A percentile compares a stretch with the other conserved stretches of the same genome.
Evolutionary conservation across 2,888 invertebrate genomes (phyloP).

Genomic region (Cacoxenus indagator): DNA sequence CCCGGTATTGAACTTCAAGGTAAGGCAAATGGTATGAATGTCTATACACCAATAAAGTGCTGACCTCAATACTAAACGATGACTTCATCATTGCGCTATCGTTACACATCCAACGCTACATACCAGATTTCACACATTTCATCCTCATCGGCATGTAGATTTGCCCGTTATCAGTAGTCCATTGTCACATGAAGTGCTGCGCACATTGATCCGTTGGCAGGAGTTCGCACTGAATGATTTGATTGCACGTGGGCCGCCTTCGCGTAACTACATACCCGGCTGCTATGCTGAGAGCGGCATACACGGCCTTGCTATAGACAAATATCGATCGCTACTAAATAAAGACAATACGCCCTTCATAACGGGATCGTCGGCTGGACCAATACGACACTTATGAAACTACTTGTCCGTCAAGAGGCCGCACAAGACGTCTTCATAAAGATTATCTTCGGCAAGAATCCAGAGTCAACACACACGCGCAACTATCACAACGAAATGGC

Average conservation of each 20-base stretch:
- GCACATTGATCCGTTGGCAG: slow-evolving; percentile 91
- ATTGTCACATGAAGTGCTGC: slow-evolving; percentile 88
- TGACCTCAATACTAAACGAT: not conserved
- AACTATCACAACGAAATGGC: slow-evolving; percentile 62
- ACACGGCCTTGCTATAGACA: slow-evolving; percentile 88
- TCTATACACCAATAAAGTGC: not conserved
- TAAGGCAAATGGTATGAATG: slow-evolving; percentile 60
- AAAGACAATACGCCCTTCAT: slow-evolving; percentile 96
- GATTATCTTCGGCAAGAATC: slow-evolving; percentile 90
- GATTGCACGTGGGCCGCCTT: slow-evolving; percentile 78
- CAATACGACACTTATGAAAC: slow-evolving; percentile 89
- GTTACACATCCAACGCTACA: not conserved
- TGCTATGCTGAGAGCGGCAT: slow-evolving; percentile 85
- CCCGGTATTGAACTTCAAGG: slow-evolving; percentile 93
- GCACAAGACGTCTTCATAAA: slow-evolving; percentile 96
- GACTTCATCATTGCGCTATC: not conserved
- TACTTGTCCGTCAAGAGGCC: slow-evolving; percentile 90
- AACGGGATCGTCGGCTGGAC: slow-evolving; percentile 80
- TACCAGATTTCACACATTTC: not conserved
- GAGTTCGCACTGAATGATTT: slow-evolving; percentile 81
- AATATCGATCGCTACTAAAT: slow-evolving; percentile 92
- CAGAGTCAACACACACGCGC: slow-evolving; percentile 58
- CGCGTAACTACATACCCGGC: slow-evolving; percentile 88
- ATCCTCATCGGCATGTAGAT: slow-evolving; percentile 73
- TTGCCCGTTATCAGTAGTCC: slow-evolving; percentile 95